Conservation (phyloP, 2,113 vertebrate genomes). For the Cervus canadensis region DNA sequence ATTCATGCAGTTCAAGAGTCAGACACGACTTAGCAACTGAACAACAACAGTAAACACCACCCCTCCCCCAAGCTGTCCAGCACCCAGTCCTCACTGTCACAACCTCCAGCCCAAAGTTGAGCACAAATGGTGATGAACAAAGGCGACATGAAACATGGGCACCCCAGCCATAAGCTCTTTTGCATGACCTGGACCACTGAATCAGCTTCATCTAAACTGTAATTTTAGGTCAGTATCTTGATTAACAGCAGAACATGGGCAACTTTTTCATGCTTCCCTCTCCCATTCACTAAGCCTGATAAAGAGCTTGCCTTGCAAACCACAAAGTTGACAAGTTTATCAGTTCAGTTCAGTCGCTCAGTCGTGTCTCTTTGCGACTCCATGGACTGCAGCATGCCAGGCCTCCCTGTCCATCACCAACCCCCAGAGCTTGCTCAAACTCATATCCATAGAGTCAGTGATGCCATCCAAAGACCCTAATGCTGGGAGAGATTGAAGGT, state of each 20-base stretch:
- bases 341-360: background rate
- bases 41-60: rapidly evolving
- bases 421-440: too few species aligned
- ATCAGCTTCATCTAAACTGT: background rate
- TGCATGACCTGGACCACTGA: background rate
- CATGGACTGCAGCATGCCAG: background rate
- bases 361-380: rapidly evolving
- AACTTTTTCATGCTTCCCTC: background rate
- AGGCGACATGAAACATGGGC: background rate
- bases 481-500: background rate
- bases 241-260: background rate
- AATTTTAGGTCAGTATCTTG: background rate
- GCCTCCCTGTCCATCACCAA: too few species aligned
- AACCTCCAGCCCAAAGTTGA: background rate
- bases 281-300: background rate
- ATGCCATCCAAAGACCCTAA: background rate
- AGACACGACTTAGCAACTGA: rapidly evolving
- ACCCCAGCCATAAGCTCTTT: background rate
- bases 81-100: background rate
- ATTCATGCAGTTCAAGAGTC: background rate
- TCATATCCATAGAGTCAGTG: background rate
- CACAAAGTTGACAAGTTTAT: background rate
- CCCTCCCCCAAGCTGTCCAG: background rate
- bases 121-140: background rate
- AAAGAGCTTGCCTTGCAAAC: background rate